Evolutionary conservation across 1,140 invertebrate species (phyloP).

Genomic region (Aplysia californica): DNA sequence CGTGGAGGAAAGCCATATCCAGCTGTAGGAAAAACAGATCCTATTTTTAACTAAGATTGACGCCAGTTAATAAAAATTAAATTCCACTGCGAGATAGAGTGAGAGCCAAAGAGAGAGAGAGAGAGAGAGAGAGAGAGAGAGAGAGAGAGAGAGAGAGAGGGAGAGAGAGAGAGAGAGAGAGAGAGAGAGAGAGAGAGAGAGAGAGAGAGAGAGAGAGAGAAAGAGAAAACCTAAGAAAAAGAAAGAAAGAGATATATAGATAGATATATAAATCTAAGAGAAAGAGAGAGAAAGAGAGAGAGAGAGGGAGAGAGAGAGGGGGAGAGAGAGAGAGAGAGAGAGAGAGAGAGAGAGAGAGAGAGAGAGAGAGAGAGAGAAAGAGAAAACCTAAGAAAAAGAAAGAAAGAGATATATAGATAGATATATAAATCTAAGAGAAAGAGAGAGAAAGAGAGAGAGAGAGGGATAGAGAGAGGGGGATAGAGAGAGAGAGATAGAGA

Average conservation of each 20-base stretch:
- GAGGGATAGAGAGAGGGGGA: not conserved
- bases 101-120: conserved; percentile 3
- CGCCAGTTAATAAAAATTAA: not conserved
- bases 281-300: not conserved
- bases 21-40: not conserved
- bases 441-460: not conserved
- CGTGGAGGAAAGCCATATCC: not conserved
- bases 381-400: too few relatives aligned
- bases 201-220: not conserved
- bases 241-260: not conserved
- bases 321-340: not conserved
- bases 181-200: not conserved
- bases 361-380: not conserved
- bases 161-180: not conserved
- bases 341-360: not conserved
- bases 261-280: not conserved
- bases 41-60: not conserved
- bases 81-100: not conserved
- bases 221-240: not conserved
- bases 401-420: too few relatives aligned
- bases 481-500: too few relatives aligned
- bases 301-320: not conserved
- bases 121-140: conserved; percentile 4
- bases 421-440: too few relatives aligned
- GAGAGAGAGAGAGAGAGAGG: not conserved